Base-by-base conservation (phyloP, 1,140 invertebrate species). In the Drosophila trapezifrons region DNA sequence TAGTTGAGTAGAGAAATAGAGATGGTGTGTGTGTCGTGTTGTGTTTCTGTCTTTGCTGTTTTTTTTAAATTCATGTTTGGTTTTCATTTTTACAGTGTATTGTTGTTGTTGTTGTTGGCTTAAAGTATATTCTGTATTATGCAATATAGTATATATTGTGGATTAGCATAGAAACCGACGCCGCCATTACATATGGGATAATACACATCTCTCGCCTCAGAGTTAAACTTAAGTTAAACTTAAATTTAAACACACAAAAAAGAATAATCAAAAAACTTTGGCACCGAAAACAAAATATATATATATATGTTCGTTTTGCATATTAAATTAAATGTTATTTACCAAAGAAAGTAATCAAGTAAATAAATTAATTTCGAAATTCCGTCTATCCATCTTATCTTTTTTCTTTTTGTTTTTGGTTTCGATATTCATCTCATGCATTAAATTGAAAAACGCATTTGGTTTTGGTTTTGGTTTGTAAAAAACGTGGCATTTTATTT, bases 391-490 rank as follows among this genome's bases (percentile, higher is more conserved):
- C 38, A 43, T 43, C 25, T 25, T 47, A 12, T 20, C 52, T 38
- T 55, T 25, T 59, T 4, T 35, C 18, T 29, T 42, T 49, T 38
- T 64, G 20, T 71, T 10, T 56, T 10, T 0, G 8, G 9, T 32
- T 27, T 13, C 40, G 38, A 75, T 75, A 25, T 76, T 35, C 10
- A 51, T 29, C 10, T 78, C 66, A 79, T 82, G 62, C 72, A 57
- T 56, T 40, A 78, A 60, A 89, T 86, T 86, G 66, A 89, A 87
- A 89, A 84, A 89, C 84, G 55, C 84, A 71, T 89, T 87, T 54
- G 57, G 60, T 52, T 64, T 37, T 87, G 45, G 54, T 64, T 86
- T 52, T 86, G 57, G 74, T 87, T 75, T 83, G 64, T 85, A 84
- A 83, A 87, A 80, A 83, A 72, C 52, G 58, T 84, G 67, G 64